phyloP scores from a whole-genome alignment of 2,797 vertebrate genomes.

The Siniperca undulata region DNA sequence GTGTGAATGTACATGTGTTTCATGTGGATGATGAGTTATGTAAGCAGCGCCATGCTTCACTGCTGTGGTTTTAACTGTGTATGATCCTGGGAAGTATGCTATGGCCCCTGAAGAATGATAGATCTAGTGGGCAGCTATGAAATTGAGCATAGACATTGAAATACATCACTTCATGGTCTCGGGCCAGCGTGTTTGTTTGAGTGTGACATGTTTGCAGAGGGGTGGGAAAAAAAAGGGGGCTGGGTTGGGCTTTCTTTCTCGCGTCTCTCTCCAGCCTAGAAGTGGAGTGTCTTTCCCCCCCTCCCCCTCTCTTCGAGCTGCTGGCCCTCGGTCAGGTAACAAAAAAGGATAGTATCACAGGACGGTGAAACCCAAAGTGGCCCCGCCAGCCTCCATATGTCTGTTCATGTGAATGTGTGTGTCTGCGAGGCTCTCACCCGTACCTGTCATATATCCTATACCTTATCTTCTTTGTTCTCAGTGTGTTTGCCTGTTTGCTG shows the following conservation, averaged over 20 bases:
- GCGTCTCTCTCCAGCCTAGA: slow-evolving; percentile 88
- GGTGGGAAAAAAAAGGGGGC: slow-evolving; percentile 57
- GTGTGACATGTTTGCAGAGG: slow-evolving; percentile 78
- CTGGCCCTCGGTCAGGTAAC: slow-evolving; percentile 88
- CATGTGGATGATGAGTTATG: slow-evolving; percentile 70
- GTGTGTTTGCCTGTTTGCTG: slow-evolving; percentile 87
- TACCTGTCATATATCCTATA: slow-evolving; percentile 92
- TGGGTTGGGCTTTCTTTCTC: slow-evolving; percentile 84
- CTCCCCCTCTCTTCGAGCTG: slow-evolving; percentile 79
- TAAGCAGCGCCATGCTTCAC: slow-evolving; percentile 61
- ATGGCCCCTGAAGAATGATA: slow-evolving; percentile 60
- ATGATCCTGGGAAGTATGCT: slow-evolving; percentile 61
- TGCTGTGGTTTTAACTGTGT: slow-evolving; percentile 60
- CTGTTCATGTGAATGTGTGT: slow-evolving; percentile 80
- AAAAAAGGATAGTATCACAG: slow-evolving; percentile 91
- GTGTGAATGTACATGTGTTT: slow-evolving; percentile 69
- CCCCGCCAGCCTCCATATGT: slow-evolving; percentile 86
- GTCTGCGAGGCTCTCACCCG: slow-evolving; percentile 88
- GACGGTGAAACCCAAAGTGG: slow-evolving; percentile 88
- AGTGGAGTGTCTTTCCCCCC: slow-evolving; percentile 82
- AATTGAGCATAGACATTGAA: slow-evolving; percentile 70
- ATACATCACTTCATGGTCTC: slow-evolving; percentile 68
- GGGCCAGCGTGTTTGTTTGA: slow-evolving; percentile 74
- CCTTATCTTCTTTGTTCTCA: slow-evolving; percentile 81
- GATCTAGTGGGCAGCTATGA: slow-evolving; percentile 62